phyloP scores from a whole-genome alignment of 2,797 vertebrate genomes.

The Trichosurus vulpecula region DNA sequence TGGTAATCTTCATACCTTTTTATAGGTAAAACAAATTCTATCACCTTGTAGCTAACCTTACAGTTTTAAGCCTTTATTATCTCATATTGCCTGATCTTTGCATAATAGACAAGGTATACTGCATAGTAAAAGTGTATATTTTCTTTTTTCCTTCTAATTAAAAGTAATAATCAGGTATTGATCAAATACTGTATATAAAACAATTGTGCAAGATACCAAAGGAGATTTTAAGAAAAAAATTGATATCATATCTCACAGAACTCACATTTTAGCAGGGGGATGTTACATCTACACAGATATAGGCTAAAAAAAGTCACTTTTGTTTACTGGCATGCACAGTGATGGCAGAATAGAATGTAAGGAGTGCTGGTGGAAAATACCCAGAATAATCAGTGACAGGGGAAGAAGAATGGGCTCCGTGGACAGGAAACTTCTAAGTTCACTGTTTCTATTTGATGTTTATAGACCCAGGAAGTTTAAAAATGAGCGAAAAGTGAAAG shows the following conservation, averaged over 20 bases:
- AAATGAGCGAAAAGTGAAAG: background rate
- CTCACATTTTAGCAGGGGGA: background rate
- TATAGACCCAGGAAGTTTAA: background rate
- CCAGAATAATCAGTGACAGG: background rate
- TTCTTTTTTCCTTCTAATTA: background rate
- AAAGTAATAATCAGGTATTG: background rate
- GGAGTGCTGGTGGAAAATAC: background rate
- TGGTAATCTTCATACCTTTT: background rate
- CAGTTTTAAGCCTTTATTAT: background rate
- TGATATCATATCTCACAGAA: background rate
- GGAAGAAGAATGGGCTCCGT: background rate
- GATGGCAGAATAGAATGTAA: background rate
- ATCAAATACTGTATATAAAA: background rate
- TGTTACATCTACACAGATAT: background rate
- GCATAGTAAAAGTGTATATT: background rate
- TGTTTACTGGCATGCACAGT: background rate
- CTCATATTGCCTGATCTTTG: background rate
- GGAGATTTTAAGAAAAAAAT: background rate
- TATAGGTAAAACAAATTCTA: background rate
- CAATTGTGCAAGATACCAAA: background rate
- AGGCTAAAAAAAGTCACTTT: background rate
- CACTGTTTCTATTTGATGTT: background rate
- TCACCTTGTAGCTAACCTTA: background rate
- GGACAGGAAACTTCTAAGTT: background rate
- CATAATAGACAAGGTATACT: background rate